These are phyloP conservation scores for Peromyscus polionotus DNA, from an alignment of 2,113 vertebrate species.

Conservation along the genomic window DNA sequence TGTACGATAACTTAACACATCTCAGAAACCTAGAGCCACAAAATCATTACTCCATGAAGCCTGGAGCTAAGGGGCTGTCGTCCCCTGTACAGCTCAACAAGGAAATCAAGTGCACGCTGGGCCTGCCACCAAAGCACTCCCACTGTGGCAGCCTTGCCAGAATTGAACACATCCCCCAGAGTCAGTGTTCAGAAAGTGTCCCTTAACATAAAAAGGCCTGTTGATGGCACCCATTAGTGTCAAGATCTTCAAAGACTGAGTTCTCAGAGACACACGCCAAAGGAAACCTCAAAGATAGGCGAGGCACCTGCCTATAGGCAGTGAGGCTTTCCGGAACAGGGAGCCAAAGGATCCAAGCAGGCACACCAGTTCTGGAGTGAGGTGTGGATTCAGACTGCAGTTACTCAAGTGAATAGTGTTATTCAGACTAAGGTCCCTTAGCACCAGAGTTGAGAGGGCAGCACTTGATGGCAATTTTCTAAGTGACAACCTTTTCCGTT, in stretches of 20 bases:
- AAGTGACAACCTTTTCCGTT: not conserved
- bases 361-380: not conserved
- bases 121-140: not conserved
- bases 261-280: not conserved
- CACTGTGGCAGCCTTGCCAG: not conserved
- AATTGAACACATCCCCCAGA: not conserved
- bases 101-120: not conserved
- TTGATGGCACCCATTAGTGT: rapidly evolving
- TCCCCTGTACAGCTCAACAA: not conserved
- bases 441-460: rapidly evolving
- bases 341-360: not conserved
- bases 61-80: not conserved
- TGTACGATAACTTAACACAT: not conserved
- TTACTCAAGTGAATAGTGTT: not conserved
- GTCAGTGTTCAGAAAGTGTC: rapidly evolving
- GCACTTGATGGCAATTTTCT: not conserved
- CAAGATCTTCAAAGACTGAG: not conserved
- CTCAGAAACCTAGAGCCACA: not conserved
- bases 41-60: not conserved
- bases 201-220: not conserved
- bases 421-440: not conserved
- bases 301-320: not conserved
- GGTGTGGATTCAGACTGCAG: not conserved
- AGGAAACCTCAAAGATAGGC: not conserved
- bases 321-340: not conserved